A percentile compares a stretch with the other conserved stretches of the same genome.
phyloP scores from a whole-genome alignment of 2,888 invertebrate genomes.

The Choreutis nemorana region DNA sequence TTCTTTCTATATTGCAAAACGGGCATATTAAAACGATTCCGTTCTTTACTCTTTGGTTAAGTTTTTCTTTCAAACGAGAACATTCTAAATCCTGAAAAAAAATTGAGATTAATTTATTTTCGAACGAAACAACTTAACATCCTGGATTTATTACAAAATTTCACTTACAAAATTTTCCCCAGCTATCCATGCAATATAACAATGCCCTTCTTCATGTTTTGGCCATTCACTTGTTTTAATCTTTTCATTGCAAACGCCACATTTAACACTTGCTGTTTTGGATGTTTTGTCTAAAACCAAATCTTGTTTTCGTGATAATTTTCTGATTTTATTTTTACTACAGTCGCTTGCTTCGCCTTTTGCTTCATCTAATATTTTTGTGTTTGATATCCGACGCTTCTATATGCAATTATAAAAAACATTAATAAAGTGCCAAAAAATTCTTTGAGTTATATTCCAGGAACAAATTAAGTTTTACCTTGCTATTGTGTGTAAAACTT shows the following conservation, averaged over 20 bases:
- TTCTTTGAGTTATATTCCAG: too few relatives aligned
- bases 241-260: constrained; percentile 23
- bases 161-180: constrained; percentile 25
- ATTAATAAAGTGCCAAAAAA: too few relatives aligned
- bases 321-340: too few relatives aligned
- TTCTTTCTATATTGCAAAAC: constrained; percentile 20
- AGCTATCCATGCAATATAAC: constrained; percentile 24
- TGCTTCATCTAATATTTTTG: too few relatives aligned
- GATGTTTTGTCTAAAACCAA: too few relatives aligned
- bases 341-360: background rate
- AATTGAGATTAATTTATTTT: background rate
- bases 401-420: too few relatives aligned
- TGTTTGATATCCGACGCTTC: too few relatives aligned
- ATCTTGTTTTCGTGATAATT: too few relatives aligned
- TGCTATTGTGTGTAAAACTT: too few relatives aligned
- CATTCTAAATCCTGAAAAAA: constrained; percentile 23
- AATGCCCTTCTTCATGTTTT: constrained; percentile 22
- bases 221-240: constrained; percentile 23
- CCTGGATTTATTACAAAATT: background rate
- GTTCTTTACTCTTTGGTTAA: constrained; percentile 17
- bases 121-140: background rate
- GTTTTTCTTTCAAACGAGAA: constrained; percentile 16
- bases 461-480: too few relatives aligned
- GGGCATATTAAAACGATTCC: constrained; percentile 20
- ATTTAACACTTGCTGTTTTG: constrained; percentile 19